Percentiles rank a stretch among this genome's conserved stretches.
Conservation (phyloP, 2,797 vertebrate genomes). For the Diceros bicornis region DNA sequence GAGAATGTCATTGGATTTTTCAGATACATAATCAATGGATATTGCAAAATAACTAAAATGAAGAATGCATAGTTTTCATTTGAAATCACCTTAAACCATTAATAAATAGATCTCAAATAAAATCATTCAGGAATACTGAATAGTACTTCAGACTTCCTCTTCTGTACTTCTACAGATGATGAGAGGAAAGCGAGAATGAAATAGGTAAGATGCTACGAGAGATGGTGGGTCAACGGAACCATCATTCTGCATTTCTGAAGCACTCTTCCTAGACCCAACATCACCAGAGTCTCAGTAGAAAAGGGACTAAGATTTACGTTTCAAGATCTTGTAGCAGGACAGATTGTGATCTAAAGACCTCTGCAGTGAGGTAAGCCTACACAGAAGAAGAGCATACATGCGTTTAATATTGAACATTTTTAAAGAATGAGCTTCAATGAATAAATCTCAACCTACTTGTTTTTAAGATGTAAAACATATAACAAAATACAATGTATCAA, state of each 20-base stretch:
- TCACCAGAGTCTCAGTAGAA: background rate
- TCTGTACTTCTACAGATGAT: background rate
- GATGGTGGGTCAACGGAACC: background rate
- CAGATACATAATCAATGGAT: background rate
- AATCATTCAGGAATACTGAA: background rate
- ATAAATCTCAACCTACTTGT: background rate
- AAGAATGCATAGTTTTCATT: background rate
- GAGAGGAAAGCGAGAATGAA: background rate
- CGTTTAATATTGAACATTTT: background rate
- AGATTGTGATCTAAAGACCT: background rate
- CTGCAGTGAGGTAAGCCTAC: background rate
- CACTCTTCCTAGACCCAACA: background rate
- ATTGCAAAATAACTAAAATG: conserved; percentile 46
- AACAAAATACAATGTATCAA: background rate
- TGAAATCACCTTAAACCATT: conserved; percentile 40
- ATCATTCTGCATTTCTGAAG: background rate
- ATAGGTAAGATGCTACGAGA: background rate
- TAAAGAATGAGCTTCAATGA: background rate
- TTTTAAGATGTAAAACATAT: conserved; percentile 45
- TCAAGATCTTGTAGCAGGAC: background rate
- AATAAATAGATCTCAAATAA: background rate
- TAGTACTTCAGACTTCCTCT: background rate
- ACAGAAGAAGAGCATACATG: background rate
- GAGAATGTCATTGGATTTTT: background rate
- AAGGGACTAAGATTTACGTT: background rate